Evolutionary conservation across 2,113 vertebrate species (phyloP).

Genomic region (Syngnathoides biaculeatus): DNA sequence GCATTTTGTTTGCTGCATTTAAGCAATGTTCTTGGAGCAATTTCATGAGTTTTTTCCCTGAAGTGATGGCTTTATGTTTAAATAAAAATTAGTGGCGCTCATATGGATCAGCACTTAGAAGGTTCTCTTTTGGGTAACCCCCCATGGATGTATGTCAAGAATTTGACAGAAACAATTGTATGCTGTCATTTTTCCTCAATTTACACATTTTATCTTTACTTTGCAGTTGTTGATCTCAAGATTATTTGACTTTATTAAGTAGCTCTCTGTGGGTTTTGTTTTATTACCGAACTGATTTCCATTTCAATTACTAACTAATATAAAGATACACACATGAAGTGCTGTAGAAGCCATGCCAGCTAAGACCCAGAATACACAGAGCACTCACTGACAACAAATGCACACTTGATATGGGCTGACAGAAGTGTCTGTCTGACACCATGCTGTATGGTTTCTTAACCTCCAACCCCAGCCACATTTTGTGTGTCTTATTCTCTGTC

Average conservation of each 20-base stretch:
- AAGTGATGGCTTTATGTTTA: slow-evolving; percentile 33
- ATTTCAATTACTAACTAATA: slow-evolving; percentile 44
- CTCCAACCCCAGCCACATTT: slow-evolving; percentile 48
- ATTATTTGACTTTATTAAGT: slow-evolving; percentile 6
- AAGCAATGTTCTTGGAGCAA: slow-evolving; percentile 34
- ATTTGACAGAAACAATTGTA: slow-evolving; percentile 17
- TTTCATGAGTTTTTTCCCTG: slow-evolving; percentile 23
- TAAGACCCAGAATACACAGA: slow-evolving; percentile 43
- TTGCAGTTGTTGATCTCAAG: slow-evolving; percentile 17
- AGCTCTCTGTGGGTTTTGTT: slow-evolving; percentile 27
- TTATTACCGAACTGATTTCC: slow-evolving; percentile 28
- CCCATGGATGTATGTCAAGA: slow-evolving; percentile 20
- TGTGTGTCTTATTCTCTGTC: slow-evolving; percentile 28
- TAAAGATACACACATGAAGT: slow-evolving; percentile 45
- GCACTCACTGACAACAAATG: slow-evolving; percentile 54
- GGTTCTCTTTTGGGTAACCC: slow-evolving; percentile 22
- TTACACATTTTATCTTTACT: slow-evolving; percentile 9
- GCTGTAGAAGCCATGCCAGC: slow-evolving; percentile 45
- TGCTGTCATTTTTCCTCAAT: slow-evolving; percentile 26
- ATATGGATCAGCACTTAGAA: slow-evolving; percentile 26
- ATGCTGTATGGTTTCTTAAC: slow-evolving; percentile 50
- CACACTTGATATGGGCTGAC: slow-evolving; percentile 44
- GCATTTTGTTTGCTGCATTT: slow-evolving; percentile 30
- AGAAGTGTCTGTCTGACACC: slow-evolving; percentile 42
- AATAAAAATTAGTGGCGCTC: slow-evolving; percentile 43